phyloP scores from a whole-genome alignment of 2,113 vertebrate genomes.

The Mustela lutreola region DNA sequence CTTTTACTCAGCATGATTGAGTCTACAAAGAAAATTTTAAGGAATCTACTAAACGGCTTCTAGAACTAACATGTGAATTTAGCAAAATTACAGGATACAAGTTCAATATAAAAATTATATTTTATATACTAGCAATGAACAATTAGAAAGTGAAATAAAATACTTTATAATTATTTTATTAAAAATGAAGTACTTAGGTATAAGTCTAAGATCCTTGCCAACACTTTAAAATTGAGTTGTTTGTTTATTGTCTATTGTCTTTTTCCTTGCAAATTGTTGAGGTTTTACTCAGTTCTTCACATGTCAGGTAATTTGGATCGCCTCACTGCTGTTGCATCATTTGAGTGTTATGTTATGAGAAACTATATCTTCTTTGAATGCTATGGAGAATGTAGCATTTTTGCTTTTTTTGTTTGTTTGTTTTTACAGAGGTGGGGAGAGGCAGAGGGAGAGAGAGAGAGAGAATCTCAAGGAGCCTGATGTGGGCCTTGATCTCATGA shows the following conservation, averaged over 20 bases:
- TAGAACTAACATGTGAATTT: slow-evolving; percentile 24
- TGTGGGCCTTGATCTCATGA: not conserved
- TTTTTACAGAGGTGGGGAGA: not conserved
- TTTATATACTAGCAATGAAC: not conserved
- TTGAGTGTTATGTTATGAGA: not conserved
- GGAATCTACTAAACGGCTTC: not conserved
- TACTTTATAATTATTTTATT: not conserved
- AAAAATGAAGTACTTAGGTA: not conserved
- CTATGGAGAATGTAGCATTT: not conserved
- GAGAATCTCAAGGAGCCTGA: not conserved
- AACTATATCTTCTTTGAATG: slow-evolving; percentile 16
- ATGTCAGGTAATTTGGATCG: not conserved
- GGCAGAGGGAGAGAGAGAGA: not conserved
- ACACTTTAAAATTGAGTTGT: not conserved
- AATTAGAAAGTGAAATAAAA: slow-evolving; percentile 49
- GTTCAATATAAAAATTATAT: not conserved
- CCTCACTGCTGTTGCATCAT: not conserved
- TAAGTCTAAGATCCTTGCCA: not conserved
- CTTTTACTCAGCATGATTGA: slow-evolving; percentile 2
- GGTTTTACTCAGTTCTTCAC: slow-evolving; percentile 14
- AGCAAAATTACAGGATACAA: slow-evolving; percentile 30
- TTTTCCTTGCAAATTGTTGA: slow-evolving; percentile 21
- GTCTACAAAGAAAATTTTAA: slow-evolving; percentile 8
- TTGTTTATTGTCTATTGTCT: not conserved
- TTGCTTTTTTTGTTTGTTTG: not conserved